Percentiles rank a stretch among this genome's conserved stretches.
phyloP scores from a whole-genome alignment of 2,888 invertebrate species.

The Agrypnus murinus region DNA sequence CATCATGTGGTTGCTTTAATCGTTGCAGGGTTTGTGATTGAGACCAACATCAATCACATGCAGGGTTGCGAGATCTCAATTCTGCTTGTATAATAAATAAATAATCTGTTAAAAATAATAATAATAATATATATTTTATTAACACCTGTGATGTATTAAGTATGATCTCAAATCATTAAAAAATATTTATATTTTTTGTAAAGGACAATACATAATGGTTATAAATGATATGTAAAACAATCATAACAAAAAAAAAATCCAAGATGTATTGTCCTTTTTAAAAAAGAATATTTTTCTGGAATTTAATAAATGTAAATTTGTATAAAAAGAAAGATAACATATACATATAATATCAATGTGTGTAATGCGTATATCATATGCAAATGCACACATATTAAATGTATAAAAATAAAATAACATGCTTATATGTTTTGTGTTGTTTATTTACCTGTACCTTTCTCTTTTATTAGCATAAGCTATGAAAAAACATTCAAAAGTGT shows the following conservation, averaged over 20 bases:
- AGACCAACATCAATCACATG: slow-evolving; percentile 41
- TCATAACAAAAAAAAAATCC: background rate
- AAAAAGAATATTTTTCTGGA: slow-evolving; percentile 24
- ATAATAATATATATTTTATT: slow-evolving; percentile 70
- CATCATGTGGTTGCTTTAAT: slow-evolving; percentile 6
- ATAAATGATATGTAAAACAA: slow-evolving; percentile 4
- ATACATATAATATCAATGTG: slow-evolving; percentile 30
- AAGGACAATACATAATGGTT: slow-evolving; percentile 29
- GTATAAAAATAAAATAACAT: slow-evolving; percentile 23
- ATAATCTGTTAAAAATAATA: slow-evolving; percentile 60
- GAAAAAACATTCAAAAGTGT: too few species aligned
- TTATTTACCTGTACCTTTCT: background rate
- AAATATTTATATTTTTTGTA: slow-evolving; percentile 46
- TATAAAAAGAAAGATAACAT: slow-evolving; percentile 51
- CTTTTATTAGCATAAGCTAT: too few species aligned
- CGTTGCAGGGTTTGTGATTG: slow-evolving; percentile 49
- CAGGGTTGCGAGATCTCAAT: slow-evolving; percentile 62
- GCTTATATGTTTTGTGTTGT: slow-evolving; percentile 10
- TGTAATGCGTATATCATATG: background rate
- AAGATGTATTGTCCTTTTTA: slow-evolving; percentile 32
- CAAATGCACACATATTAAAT: background rate
- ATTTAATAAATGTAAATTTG: slow-evolving; percentile 48
- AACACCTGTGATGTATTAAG: slow-evolving; percentile 81
- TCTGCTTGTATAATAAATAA: slow-evolving; percentile 58
- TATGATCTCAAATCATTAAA: slow-evolving; percentile 77